A percentile compares a stretch with the other conserved stretches of the same genome.
phyloP scores from a whole-genome alignment of 2,888 invertebrate species.

The Lithophane leautieri region DNA sequence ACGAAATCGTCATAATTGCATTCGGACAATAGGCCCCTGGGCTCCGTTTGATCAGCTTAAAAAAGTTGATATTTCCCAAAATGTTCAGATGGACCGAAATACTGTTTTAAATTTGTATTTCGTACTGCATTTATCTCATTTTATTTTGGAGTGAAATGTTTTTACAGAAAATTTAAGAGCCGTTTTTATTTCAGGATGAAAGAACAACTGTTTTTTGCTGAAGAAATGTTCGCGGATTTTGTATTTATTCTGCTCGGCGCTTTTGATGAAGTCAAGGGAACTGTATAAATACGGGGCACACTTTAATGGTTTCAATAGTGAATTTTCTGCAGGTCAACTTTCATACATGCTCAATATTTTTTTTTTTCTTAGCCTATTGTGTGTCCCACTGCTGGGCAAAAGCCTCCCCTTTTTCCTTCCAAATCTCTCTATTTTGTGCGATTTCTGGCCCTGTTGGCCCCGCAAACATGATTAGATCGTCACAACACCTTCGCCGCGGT shows the following conservation, averaged over 20 bases:
- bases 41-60: constrained; percentile 58
- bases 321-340: not conserved
- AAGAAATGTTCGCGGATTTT: constrained; percentile 2
- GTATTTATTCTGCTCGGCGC: constrained; percentile 19
- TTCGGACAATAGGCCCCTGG: constrained; percentile 49
- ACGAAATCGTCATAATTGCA: constrained; percentile 59
- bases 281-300: not conserved
- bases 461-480: too few relatives aligned
- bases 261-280: constrained; percentile 13
- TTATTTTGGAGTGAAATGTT: constrained; percentile 45
- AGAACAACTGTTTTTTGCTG: constrained; percentile 22
- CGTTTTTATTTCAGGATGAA: constrained; percentile 19
- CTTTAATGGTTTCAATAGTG: not conserved
- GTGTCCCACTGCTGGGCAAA: too few relatives aligned
- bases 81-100: constrained; percentile 39
- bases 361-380: too few relatives aligned
- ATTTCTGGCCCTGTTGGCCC: too few relatives aligned
- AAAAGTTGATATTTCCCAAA: constrained; percentile 57
- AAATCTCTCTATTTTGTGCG: too few relatives aligned
- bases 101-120: constrained; percentile 49
- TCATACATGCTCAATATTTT: not conserved
- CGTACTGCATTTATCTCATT: constrained; percentile 26
- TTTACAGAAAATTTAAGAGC: constrained; percentile 26
- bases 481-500: too few relatives aligned
- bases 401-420: too few relatives aligned